Evolutionary conservation across 2,113 vertebrate species (phyloP).

Genomic region (Leptocoma aspasia): DNA sequence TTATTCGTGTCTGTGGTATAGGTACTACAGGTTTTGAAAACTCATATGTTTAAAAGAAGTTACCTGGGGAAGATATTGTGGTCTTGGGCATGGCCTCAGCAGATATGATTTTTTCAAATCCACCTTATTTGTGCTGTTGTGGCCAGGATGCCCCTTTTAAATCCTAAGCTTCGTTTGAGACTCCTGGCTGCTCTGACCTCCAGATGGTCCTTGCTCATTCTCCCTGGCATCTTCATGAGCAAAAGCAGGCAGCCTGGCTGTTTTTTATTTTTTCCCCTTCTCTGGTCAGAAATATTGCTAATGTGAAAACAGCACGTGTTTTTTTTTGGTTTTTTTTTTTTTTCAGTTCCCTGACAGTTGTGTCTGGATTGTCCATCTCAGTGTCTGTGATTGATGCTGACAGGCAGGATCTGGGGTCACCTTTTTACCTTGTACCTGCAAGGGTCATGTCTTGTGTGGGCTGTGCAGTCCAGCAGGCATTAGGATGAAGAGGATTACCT

Average conservation of each 20-base stretch:
- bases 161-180: neutral
- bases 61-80: neutral
- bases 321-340: neutral
- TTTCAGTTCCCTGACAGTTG: neutral
- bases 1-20: neutral
- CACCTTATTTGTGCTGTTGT: neutral
- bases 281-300: neutral
- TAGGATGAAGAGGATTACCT: neutral
- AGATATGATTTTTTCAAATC: neutral
- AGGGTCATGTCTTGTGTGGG: rapidly evolving
- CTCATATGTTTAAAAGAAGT: neutral
- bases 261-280: neutral
- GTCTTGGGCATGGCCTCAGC: neutral
- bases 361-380: neutral
- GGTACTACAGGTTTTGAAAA: neutral
- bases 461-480: neutral
- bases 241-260: neutral
- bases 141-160: neutral
- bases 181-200: neutral
- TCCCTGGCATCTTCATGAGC: neutral
- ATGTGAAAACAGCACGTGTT: neutral
- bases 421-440: neutral
- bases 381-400: neutral
- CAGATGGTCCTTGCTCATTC: neutral
- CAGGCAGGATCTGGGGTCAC: neutral